These are phyloP conservation scores for Bursaphelenchus okinawaensis DNA, from an alignment of 2,888 invertebrate species.

Conservation along the genomic window DNA sequence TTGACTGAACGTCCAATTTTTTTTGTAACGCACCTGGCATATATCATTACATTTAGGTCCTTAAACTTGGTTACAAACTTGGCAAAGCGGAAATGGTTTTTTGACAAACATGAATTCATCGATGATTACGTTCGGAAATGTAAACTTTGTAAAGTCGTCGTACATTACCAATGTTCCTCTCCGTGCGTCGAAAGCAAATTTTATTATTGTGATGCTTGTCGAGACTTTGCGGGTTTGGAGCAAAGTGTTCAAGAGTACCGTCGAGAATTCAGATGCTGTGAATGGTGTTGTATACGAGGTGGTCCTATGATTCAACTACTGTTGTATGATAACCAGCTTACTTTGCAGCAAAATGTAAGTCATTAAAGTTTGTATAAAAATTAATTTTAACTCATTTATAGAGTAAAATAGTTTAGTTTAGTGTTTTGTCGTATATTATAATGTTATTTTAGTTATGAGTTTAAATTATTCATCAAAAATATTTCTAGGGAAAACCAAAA, in stretches of 20 bases:
- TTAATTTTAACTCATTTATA: no score
- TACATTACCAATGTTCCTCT: background rate
- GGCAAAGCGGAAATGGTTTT: background rate
- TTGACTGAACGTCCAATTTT: no score
- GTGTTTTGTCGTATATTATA: no score
- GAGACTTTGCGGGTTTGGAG: background rate
- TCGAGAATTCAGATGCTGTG: background rate
- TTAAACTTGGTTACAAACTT: no score
- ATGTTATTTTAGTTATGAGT: no score
- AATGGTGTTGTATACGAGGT: background rate
- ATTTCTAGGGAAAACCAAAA: background rate
- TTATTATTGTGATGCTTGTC: background rate
- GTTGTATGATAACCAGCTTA: background rate
- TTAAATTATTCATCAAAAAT: no score
- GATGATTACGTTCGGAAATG: background rate
- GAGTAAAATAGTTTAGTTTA: no score
- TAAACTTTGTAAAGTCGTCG: background rate
- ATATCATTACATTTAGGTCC: no score
- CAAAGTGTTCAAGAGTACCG: background rate
- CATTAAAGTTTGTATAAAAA: no score
- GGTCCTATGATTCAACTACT: background rate
- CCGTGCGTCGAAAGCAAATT: background rate
- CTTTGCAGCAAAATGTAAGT: no score
- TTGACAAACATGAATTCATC: background rate
- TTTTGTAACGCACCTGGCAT: no score